These are phyloP conservation scores for Lithophane leautieri DNA, from an alignment of 2,888 invertebrate genomes.

Conservation along the genomic window DNA sequence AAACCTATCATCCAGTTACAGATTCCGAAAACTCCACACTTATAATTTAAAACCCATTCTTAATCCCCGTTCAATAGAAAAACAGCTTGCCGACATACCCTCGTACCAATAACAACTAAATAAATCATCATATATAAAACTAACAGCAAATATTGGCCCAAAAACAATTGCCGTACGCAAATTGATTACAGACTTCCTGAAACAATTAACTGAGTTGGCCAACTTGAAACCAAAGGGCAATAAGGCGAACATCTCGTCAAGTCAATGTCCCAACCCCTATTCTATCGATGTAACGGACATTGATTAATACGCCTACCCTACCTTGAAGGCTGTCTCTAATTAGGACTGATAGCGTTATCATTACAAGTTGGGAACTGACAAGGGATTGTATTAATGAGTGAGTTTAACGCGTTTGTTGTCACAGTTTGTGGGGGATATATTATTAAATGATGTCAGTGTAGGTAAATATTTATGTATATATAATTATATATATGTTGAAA, in stretches of 20 bases:
- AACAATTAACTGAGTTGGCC: constrained; percentile 45
- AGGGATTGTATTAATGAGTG: constrained; percentile 46
- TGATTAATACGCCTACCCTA: constrained; percentile 80
- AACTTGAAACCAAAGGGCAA: constrained; percentile 50
- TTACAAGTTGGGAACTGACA: constrained; percentile 45
- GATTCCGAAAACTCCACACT: not conserved
- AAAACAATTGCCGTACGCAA: constrained; percentile 38
- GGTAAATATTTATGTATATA: too few species aligned
- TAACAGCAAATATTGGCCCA: constrained; percentile 5
- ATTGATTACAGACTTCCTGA: constrained; percentile 47
- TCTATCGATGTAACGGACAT: constrained; percentile 73
- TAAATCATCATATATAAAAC: constrained; percentile 6
- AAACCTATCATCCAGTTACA: too few species aligned
- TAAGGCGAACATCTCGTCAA: constrained; percentile 53
- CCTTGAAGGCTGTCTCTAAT: constrained; percentile 73
- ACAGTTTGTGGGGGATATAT: constrained; percentile 11
- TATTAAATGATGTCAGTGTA: not conserved
- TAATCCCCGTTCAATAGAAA: not conserved
- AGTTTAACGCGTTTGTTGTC: constrained; percentile 29
- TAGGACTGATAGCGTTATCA: constrained; percentile 75
- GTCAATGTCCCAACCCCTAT: constrained; percentile 69
- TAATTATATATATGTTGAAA: not conserved
- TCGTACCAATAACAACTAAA: not conserved
- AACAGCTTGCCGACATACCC: not conserved
- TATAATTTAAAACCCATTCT: not conserved